Conservation (phyloP, 2,888 invertebrate species). For the Timema cristinae region DNA sequence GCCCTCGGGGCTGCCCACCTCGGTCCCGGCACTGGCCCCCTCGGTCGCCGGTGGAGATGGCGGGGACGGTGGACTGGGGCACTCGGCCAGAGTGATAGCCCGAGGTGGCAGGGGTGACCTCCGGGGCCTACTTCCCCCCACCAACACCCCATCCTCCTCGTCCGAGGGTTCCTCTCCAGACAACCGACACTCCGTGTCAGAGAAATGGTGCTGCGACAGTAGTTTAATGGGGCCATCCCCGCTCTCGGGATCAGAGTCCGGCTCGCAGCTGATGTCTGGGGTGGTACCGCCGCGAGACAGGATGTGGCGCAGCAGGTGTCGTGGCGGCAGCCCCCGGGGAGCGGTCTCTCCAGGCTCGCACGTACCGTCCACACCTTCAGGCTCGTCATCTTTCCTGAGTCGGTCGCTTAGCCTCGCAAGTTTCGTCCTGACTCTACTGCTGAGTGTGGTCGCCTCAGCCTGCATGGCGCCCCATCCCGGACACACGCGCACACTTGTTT, state of each 20-base stretch:
- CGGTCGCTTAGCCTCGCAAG: constrained; percentile 30
- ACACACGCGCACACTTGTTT: not conserved
- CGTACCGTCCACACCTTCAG: not conserved
- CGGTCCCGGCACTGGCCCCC: constrained; percentile 17
- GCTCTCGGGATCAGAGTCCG: constrained; percentile 33
- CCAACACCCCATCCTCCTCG: constrained; percentile 21
- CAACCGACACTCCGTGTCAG: constrained; percentile 17
- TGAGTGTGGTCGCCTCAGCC: constrained; percentile 29
- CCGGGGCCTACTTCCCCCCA: constrained; percentile 12
- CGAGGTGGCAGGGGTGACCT: constrained; percentile 21
- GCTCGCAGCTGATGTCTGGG: constrained; percentile 28
- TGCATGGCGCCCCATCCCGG: constrained; percentile 20
- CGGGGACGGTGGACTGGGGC: constrained; percentile 18
- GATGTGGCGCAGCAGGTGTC: constrained; percentile 33
- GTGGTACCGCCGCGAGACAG: constrained; percentile 25
- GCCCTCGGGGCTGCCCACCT: constrained; percentile 22
- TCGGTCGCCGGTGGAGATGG: constrained; percentile 17
- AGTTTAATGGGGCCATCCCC: too few relatives aligned
- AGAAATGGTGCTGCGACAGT: too few relatives aligned
- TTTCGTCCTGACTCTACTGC: constrained; percentile 31
- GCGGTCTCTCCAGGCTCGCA: constrained; percentile 16
- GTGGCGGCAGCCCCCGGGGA: constrained; percentile 19
- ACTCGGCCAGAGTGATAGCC: constrained; percentile 23
- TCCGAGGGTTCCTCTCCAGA: constrained; percentile 24
- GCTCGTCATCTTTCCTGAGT: constrained; percentile 30